Base-by-base conservation (phyloP, 2,888 invertebrate genomes). In the Teleiodes luculella region DNA sequence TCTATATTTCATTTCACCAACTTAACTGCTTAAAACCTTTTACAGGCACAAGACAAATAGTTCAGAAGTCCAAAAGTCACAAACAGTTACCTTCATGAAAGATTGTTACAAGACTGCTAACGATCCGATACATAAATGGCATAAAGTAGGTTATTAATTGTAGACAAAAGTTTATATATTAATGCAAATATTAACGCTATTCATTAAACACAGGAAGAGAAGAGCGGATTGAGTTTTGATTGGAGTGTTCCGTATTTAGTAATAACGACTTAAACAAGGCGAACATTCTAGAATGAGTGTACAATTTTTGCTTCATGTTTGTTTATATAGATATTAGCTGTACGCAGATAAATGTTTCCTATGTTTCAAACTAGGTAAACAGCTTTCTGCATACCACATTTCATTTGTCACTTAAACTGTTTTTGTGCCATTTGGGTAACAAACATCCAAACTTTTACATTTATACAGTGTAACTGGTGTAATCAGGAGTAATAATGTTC, bases 31-130 rank as follows among this genome's bases (percentile, higher is more conserved):
- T 18, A 13, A 3, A 20, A 24, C 35, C 20, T 20, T 48, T 20
- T 48, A n/a, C 20, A 37, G 28, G 8, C 39, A 39, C 24, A 51
- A 54, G 47, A 76, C 65, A 70, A 74, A 79, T 76, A 56, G 60
- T 64, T 56, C 72, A 69, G 74, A 64, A 78, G 76, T 71, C 66
- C 61, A 68, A 68, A 72, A 56, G 68, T 60, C 64, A 54, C 67
- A 64, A 74, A 71, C 64, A 68, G 72, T 66, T 63, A 67, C 53
- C 3, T 24, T 24, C 6, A 41, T 68, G 72, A 78, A 53, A 72
- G 67, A 80, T 76, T 50, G 61, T 52, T 52, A 75, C 76, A 74
- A 74, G 69, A 65, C 67, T 69, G 71, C 59, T 76, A 76, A 78
- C 68, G 66, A 69, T 60, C 52, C 14, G 54, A 63, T 39, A 36